Base-by-base conservation (phyloP, 2,797 vertebrate species). In the Sphaeramia orbicularis region DNA sequence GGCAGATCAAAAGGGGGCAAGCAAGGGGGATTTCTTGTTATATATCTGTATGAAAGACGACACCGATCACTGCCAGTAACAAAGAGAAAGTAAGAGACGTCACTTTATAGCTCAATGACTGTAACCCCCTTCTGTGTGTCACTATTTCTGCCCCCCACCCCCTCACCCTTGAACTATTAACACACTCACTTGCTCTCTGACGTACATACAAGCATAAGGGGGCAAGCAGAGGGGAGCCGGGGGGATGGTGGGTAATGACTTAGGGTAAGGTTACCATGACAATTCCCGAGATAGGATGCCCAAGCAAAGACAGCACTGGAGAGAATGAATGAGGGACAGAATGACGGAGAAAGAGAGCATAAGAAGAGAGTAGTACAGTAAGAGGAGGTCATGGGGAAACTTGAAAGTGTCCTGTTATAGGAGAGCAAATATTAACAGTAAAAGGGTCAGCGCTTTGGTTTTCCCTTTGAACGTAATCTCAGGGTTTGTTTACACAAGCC, bases 121-220 rank as follows among this genome's bases (percentile, higher is more conserved):
- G 53, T 83, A 75, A 30, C 89, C 80, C 78, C 87, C 69, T 74
- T 47, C 58, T 74, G 88, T 91, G 87, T 92, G 90, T 93, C 90
- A 90, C 79, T 87, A 83, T 90, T 91, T 85, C 84, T 71, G 50
- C 57, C 44, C 24, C 13, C 1, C 10, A 5, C 36, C 36, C 63
- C 55, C 59, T 59, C 51, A 19, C 72, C 70, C 24, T 44, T 48
- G 44, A 85, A 87, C 80, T 84, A 76, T 88, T 86, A 90, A 90
- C 86, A 92, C 74, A 90, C 82, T 93, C 90, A 92, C 82, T 90
- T 57, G 55, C 83, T 88, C 91, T 90, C 87, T 95, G 94, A 94
- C 93, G 91, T 91, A 87, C 60, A 65, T 90, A 77, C 63, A 71
- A 61, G 65, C 54, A 57, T 59, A 27, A 68, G 69, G 72, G 76